Base-by-base conservation (phyloP, 2,888 invertebrate species). In the Perizoma flavofasciatum region DNA sequence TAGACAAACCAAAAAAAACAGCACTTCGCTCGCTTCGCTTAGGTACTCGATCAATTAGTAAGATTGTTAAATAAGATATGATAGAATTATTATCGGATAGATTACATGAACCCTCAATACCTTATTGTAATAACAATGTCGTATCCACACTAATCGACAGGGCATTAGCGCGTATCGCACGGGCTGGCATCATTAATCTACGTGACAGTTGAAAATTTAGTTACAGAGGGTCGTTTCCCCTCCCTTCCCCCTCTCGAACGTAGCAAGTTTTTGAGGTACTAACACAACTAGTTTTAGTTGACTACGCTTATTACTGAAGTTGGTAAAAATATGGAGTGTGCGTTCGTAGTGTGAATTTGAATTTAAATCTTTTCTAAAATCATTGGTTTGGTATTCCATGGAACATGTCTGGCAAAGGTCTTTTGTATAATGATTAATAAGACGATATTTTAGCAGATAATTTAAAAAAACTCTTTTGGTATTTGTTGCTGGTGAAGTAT, bases 191-290 rank as follows among this genome's bases (percentile, higher is more conserved):
- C 92, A 92, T 92, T 92, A 92, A 92, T 92, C 92, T 92, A 88
- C 91, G 91, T 92, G 92, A 92, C 92, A 92, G 92, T 92, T 92
- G 89, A 92, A 92, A 92, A 92, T 92, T 92, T 90, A 91, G 91
- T 92, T 92, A 90, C 91, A 88, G 91, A 89, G 91, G 91, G 89
- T 85, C 79, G 81, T 77, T 76, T 73, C 74, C 69, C 67, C 59
- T 63, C 56, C 70, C 70, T 69, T 65, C 66, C 72, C 66, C 69
- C 66, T 64, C 74, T 71, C 73, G 67, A 73, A 72, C 71, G 78
- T 76, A 72, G 79, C 86, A 85, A 88, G 83, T 86, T 88, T 86
- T 88, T 86, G 87, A 86, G 84, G 82, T 66, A 67, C 67, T 60
- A 63, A 66, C 58, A 61, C 61, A 60, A 62, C 59, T 65, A 67